Evolutionary conservation across 1,140 invertebrate genomes (phyloP), one percentile per base, ranked within the genome.

Genomic region (Arctopsyche grandis): DNA sequence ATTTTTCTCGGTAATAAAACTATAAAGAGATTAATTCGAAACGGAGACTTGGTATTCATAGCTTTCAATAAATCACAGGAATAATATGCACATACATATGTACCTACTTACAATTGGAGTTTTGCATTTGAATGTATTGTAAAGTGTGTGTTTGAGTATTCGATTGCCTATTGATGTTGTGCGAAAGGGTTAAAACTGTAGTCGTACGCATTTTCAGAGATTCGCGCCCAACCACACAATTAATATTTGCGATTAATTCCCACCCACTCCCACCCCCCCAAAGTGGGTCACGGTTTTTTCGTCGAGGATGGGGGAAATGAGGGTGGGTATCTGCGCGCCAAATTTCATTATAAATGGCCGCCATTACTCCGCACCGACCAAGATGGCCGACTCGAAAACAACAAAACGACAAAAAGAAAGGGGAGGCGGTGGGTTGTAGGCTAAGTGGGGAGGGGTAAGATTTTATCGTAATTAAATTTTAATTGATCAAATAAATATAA

Each of bases 401-500:
- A 75, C 63, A 70, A 16, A 66, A 21, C 63, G 63, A 66, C 63
- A 66, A 66, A 66, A 52, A 14, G 48, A 14, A 52, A 5, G 48
- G 48, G 48, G 12, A 10, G 16, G 48, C 3, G 48, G 48, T 3
- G 48, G 29, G 1, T 38, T 1, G 29, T 7, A 7, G 29, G 52
- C 43, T 60, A 38, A 21, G 56, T 63, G 26, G 63, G 73, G 69
- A 52, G n/a, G 73, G 52, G 76, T 24, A 19, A 80, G 81, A 80
- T 80, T 82, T 82, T 82, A 82, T 80, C 79, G 79, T 82, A 82
- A 80, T 82, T 82, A 82, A 82, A 82, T 79, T 80, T 82, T 82
- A 82, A 82, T 82, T 82, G 79, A 80, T 79, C 76, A 80, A 82
- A 82, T 82, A 82, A 82, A 82, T 82, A 82, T 78, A 82, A 80